Conservation (phyloP, 2,888 invertebrate species). For the Drosophila paramelanica region DNA sequence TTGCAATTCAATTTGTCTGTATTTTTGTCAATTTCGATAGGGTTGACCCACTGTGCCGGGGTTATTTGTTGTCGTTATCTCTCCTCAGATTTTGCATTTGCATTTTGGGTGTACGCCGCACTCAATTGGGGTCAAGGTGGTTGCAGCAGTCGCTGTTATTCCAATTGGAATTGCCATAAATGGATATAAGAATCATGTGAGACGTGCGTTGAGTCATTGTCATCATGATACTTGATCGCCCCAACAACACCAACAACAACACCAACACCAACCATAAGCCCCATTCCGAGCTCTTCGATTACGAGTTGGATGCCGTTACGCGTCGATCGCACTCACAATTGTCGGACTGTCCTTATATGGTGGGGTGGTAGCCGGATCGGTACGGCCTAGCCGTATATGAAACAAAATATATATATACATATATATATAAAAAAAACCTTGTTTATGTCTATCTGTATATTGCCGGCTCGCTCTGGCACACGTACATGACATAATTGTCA, state of each 20-base stretch:
- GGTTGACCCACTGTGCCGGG: background rate
- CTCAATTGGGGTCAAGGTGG: conserved; percentile 45
- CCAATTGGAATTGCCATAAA: conserved; percentile 38
- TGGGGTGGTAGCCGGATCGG: conserved; percentile 31
- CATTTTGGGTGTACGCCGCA: conserved; percentile 19
- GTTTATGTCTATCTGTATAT: background rate
- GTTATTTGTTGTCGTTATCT: background rate
- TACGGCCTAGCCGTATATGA: conserved; percentile 32
- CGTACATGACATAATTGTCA: conserved; percentile 68
- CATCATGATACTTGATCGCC: conserved; percentile 28
- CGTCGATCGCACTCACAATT: conserved; percentile 18
- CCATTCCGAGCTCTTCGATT: conserved; percentile 28
- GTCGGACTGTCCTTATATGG: conserved; percentile 46
- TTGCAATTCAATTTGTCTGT: too few species aligned
- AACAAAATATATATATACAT: conserved; percentile 8
- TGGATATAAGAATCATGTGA: conserved; percentile 43
- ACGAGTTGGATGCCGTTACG: conserved; percentile 47
- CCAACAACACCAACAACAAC: background rate
- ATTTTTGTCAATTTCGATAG: background rate
- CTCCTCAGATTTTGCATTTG: conserved; percentile 10
- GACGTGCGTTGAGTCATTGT: conserved; percentile 36
- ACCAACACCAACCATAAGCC: conserved; percentile 1
- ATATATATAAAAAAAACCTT: background rate
- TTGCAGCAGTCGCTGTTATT: conserved; percentile 10
- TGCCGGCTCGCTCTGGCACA: conserved; percentile 5